These are phyloP conservation scores for Phataginus tricuspis DNA, from an alignment of 2,797 vertebrate genomes.

Conservation along the genomic window DNA sequence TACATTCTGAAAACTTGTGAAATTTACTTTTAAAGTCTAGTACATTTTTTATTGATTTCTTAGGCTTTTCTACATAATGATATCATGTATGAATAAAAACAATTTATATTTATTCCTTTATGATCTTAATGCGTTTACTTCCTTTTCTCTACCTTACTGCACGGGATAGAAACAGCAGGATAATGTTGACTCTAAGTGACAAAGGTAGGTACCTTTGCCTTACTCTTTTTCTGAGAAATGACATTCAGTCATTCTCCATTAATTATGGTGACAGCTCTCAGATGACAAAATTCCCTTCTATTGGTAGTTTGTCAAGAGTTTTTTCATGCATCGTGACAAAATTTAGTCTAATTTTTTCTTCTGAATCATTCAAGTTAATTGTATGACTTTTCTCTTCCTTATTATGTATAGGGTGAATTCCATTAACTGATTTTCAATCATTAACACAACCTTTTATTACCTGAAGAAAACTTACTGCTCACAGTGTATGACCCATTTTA, in stretches of 20 bases:
- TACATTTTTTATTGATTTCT: not conserved
- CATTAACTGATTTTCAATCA: not conserved
- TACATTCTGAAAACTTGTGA: not conserved
- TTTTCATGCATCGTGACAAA: not conserved
- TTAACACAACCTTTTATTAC: not conserved
- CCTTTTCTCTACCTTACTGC: not conserved
- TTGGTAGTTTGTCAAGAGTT: not conserved
- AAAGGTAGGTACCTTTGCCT: not conserved
- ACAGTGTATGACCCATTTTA: not conserved
- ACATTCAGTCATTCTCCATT: not conserved
- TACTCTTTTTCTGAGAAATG: not conserved
- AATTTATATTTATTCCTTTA: not conserved
- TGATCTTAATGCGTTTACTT: not conserved
- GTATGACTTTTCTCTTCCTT: not conserved
- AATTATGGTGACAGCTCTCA: not conserved
- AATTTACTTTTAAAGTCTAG: not conserved
- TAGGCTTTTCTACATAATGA: not conserved
- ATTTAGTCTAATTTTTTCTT: not conserved
- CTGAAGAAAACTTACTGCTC: not conserved
- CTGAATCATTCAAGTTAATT: not conserved
- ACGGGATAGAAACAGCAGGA: not conserved
- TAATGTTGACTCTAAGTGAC: not conserved
- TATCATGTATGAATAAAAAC: not conserved
- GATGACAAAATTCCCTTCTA: not conserved
- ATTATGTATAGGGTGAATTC: not conserved